Base-by-base conservation (phyloP, 2,888 invertebrate species). In the Drosophila affinis region DNA sequence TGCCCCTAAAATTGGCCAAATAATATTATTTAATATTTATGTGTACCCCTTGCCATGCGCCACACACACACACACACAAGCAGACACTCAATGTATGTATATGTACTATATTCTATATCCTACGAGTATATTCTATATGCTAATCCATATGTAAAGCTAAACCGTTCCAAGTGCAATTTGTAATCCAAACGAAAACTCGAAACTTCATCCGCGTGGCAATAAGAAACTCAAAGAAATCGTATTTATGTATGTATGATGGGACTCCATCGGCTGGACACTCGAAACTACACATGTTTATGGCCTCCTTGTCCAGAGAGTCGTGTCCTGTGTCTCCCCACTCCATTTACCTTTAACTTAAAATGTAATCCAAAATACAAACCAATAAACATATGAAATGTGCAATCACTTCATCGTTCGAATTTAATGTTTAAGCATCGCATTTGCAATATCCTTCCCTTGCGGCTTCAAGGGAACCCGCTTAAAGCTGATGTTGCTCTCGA, bases 81-180 rank as follows among this genome's bases (percentile, higher is more conserved):
- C 39, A 5, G 24, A 24, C 24, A 6, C 24, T 24, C 39, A 49
- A 57, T 32, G 27, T 53, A n/a, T 64, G 18, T 29, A 51, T 32
- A 39, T 44, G 29, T 53, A 60, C 53, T 39, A 39, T 39, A 39
- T 14, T 14, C 39, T 14, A 39, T 39, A 34, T 34, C 34, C 10
- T 27, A 24, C 24, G 24, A 24, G 24, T 24, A 7, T 27, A 27
- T 27, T 9, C 29, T 29, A 29, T 9, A 29, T 24, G 24, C 10
- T 32, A 32, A 32, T 3, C 34, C 34, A 34, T 5, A 76, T 80
- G 64, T 76, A 62, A 77, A 78, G 58, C 78, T 62, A 62, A 61
- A 56, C 64, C 79, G 71, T 82, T 81, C 76, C 83, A 85, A 85
- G 82, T 85, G 86, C 81, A 85, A 81, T 81, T 81, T 81, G 67